A percentile compares a stretch with the other conserved stretches of the same genome.
Conservation (phyloP, 2,113 vertebrate genomes). For the Ctenodactylus gundi region DNA sequence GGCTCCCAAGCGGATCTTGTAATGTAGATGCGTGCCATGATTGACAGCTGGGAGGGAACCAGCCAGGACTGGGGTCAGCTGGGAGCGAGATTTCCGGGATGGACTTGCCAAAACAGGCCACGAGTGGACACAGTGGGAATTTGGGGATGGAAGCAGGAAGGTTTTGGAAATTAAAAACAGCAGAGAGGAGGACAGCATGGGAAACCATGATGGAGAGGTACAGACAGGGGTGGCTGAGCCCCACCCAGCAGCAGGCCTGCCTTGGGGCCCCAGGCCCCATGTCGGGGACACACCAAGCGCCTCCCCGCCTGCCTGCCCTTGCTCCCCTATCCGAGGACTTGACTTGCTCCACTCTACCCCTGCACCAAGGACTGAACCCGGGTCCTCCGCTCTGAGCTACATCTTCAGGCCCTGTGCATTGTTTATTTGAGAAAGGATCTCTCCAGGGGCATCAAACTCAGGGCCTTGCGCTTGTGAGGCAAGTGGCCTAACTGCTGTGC, state of each 20-base stretch:
- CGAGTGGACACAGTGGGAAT: background rate
- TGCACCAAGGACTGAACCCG: no score
- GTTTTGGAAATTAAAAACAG: background rate
- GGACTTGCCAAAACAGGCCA: background rate
- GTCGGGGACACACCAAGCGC: rapidly evolving
- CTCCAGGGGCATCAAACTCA: no score
- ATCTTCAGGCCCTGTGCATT: no score
- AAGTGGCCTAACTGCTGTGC: no score
- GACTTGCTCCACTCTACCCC: no score
- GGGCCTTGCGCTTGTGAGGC: no score
- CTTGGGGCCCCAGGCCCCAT: rapidly evolving
- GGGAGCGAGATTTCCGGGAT: background rate
- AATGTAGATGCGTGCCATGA: constrained; percentile 26
- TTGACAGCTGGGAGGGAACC: background rate
- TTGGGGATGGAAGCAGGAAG: background rate
- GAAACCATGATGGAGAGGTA: no score
- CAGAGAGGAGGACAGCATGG: background rate
- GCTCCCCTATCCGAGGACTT: no score
- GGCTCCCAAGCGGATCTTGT: background rate
- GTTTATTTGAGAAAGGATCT: no score
- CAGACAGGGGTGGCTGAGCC: rapidly evolving
- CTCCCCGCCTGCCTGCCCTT: background rate
- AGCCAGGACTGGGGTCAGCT: background rate
- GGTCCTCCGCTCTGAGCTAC: no score
- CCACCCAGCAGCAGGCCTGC: background rate